Conservation (phyloP, 92 coral and sea anemone genomes). For the Siderastrea radians region DNA sequence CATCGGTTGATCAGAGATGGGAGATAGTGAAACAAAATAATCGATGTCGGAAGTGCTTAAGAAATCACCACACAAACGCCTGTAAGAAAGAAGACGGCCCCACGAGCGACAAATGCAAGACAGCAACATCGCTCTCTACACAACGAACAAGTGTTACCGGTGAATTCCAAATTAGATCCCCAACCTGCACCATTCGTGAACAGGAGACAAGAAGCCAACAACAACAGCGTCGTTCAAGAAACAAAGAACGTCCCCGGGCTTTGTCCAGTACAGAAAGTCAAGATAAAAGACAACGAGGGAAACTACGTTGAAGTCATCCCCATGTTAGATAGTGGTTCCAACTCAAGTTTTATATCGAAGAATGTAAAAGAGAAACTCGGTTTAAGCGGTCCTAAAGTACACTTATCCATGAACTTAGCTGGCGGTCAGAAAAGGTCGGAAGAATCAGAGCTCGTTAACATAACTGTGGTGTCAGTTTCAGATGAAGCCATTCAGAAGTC, state of each 20-base stretch:
- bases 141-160: constrained; percentile 29
- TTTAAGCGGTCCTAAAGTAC: constrained; percentile 32
- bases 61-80: background rate
- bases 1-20: constrained; percentile 11
- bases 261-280: constrained; percentile 59
- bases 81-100: constrained; percentile 58
- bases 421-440: constrained; percentile 66
- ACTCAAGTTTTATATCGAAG: constrained; percentile 63
- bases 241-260: constrained; percentile 16
- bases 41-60: no score
- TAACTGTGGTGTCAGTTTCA: constrained; percentile 41
- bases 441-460: constrained; percentile 47
- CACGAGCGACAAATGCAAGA: constrained; percentile 53
- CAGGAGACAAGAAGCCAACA: constrained; percentile 22
- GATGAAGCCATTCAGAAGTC: constrained; percentile 51
- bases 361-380: constrained; percentile 28
- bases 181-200: constrained; percentile 11
- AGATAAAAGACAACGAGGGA: constrained; percentile 47
- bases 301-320: constrained; percentile 30
- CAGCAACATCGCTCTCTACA: constrained; percentile 66
- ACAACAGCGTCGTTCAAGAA: constrained; percentile 25
- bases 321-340: constrained; percentile 68
- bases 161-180: constrained; percentile 9
- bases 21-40: no score
- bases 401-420: constrained; percentile 63